phyloP scores from a whole-genome alignment of 2,888 invertebrate species.

The Encarsia formosa region DNA sequence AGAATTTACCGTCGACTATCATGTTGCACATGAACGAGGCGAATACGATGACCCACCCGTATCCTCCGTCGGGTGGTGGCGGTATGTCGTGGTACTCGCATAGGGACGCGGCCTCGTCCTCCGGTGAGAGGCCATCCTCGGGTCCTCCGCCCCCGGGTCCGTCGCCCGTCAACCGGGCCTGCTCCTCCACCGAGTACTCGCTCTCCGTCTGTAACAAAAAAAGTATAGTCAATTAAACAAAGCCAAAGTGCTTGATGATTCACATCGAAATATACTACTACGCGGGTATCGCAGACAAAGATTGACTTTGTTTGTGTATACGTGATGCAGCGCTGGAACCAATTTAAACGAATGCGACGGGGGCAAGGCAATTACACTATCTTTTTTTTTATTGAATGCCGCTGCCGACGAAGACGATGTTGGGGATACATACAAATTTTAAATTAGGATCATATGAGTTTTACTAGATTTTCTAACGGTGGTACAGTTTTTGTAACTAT shows the following conservation, averaged over 20 bases:
- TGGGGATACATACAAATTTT: no score
- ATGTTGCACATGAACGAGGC: slow-evolving; percentile 97
- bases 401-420: no score
- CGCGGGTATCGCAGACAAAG: background rate
- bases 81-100: slow-evolving; percentile 76
- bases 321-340: background rate
- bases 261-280: background rate
- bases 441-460: no score
- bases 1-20: slow-evolving; percentile 98
- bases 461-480: no score
- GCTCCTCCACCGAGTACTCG: slow-evolving; percentile 81
- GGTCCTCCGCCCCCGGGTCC: slow-evolving; percentile 63
- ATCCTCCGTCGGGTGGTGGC: slow-evolving; percentile 87
- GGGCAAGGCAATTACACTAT: background rate
- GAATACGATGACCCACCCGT: slow-evolving; percentile 92
- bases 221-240: background rate
- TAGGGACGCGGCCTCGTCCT: slow-evolving; percentile 56
- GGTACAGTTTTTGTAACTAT: no score
- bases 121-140: slow-evolving; percentile 57
- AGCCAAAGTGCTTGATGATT: background rate
- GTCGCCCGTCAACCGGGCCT: slow-evolving; percentile 69
- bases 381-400: no score
- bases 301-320: background rate
- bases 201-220: slow-evolving; percentile 68
- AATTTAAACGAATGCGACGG: background rate